Base-by-base conservation (phyloP, 2,888 invertebrate genomes). In the Cactoblastis cactorum region DNA sequence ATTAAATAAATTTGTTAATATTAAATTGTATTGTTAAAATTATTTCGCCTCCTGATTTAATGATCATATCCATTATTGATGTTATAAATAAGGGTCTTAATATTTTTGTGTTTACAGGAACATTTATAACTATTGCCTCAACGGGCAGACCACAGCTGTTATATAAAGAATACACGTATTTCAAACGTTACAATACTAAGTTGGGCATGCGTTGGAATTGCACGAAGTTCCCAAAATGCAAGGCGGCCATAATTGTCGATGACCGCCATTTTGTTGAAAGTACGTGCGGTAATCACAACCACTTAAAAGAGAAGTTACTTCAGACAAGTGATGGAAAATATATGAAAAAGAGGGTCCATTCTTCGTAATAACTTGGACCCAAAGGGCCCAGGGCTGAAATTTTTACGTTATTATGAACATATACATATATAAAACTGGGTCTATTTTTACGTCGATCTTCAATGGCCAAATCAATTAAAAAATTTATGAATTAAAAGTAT, bases 161-260 rank as follows among this genome's bases (percentile, higher is more conserved):
- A 3, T 60, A 60, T 41, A 45, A 62, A n/a, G 65, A 63, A 0
- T 63, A 61, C 24, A 66, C 65, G 0, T 74, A 59, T 50, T 69
- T 62, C 49, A 62, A 38, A 18, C 55, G 60, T 18, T 62, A 68
- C 43, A 34, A 38, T 2, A 45, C 43, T 2, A 54, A 47, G 3
- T 49, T 52, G 1, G 50, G 50, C 0, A 19, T 49, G n/a, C 59
- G 57, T 6, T 75, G 74, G 71, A 54, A 52, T 17, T 76, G 75
- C 45, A 73, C 71, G 0, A 55, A 50, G 4, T 63, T 65, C 35
- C 65, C 66, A 0, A 63, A 47, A 8, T 75, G 75, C 47, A 70
- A 64, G 37, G 63, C 65, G 1, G 62, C 45, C 35, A 1, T 75
- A 4, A 9, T 53, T 2, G 45, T 62, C 0, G 53, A 60, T 11